These are phyloP conservation scores for Tachina lurida DNA, from an alignment of 2,888 invertebrate species.

Conservation along the genomic window DNA sequence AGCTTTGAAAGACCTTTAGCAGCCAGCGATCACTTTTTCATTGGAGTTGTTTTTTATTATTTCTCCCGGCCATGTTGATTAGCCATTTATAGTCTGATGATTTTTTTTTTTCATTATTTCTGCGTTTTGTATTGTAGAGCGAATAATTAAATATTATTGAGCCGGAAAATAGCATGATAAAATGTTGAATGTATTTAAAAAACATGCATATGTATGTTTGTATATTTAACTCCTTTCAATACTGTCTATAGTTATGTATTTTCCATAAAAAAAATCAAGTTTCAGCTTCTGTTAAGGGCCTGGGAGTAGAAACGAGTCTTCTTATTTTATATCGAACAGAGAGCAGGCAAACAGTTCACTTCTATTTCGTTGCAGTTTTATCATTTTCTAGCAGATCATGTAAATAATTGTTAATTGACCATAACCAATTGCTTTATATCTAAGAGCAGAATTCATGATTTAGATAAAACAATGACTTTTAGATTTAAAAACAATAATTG, in stretches of 20 bases:
- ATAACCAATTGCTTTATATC: constrained; percentile 34
- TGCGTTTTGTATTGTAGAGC: constrained; percentile 30
- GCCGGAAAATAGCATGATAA: constrained; percentile 61
- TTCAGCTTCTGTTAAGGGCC: constrained; percentile 23
- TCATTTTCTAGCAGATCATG: constrained; percentile 37
- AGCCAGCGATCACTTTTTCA: constrained; percentile 12
- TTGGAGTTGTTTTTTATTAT: constrained; percentile 25
- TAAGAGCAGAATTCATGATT: constrained; percentile 15
- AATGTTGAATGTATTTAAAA: background rate
- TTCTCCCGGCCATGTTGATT: constrained; percentile 48
- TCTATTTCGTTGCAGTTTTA: background rate
- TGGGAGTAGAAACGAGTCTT: constrained; percentile 2
- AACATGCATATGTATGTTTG: background rate
- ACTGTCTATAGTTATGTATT: background rate
- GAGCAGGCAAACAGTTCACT: background rate
- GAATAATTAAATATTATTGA: constrained; percentile 69
- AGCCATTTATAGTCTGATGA: constrained; percentile 62
- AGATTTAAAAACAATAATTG: background rate
- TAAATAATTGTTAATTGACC: constrained; percentile 39
- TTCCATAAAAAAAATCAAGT: constrained; percentile 20
- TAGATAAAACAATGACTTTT: background rate
- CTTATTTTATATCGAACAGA: background rate
- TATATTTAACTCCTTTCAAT: background rate
- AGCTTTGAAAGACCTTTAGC: constrained; percentile 27
- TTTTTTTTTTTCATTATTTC: constrained; percentile 46